Conservation (phyloP, 2,113 vertebrate species). For the Hylia prasina region DNA sequence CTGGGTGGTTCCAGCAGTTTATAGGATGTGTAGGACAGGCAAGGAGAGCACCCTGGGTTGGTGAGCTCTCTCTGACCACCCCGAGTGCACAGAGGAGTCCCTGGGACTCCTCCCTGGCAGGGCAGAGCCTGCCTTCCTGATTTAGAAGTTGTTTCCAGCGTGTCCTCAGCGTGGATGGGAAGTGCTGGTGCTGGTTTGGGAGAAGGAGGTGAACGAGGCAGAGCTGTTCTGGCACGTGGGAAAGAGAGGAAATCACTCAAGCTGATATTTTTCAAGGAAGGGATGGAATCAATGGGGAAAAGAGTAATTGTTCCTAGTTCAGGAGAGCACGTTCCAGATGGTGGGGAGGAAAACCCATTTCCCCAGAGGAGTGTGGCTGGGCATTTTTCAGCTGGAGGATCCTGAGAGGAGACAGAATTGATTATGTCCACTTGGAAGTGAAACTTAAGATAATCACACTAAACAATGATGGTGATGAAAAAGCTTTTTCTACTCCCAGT, state of each 20-base stretch:
- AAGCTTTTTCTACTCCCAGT: background rate
- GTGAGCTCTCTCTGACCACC: background rate
- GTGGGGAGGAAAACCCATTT: background rate
- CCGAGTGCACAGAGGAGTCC: background rate
- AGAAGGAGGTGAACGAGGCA: background rate
- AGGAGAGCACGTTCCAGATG: background rate
- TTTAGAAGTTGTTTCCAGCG: background rate
- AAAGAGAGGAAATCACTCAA: background rate
- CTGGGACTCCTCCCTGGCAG: background rate
- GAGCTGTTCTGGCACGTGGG: background rate
- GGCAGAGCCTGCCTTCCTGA: background rate
- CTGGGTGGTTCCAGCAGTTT: background rate
- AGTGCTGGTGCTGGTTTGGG: background rate
- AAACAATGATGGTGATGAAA: background rate
- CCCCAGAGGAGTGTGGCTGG: background rate
- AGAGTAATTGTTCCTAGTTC: constrained; percentile 7
- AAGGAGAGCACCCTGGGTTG: background rate
- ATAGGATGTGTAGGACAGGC: background rate
- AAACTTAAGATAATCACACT: background rate
- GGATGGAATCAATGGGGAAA: background rate
- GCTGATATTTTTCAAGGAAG: background rate
- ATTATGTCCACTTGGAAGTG: background rate
- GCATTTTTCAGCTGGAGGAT: background rate
- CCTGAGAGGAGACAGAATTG: background rate
- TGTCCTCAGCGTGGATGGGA: background rate